Percentiles rank a stretch among this genome's conserved stretches.
Conservation (phyloP, 2,113 vertebrate genomes). For the Setophaga petechia region DNA sequence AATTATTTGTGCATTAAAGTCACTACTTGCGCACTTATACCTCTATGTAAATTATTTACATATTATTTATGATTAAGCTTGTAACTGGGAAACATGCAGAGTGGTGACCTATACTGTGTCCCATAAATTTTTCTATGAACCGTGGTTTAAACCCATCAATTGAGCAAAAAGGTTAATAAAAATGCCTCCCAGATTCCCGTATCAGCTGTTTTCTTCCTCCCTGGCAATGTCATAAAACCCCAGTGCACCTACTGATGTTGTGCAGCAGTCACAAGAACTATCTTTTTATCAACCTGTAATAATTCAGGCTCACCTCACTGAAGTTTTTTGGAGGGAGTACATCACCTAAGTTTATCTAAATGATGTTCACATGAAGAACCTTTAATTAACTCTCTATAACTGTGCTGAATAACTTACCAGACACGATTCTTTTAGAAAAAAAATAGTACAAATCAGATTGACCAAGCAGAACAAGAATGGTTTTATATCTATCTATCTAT, state of each 20-base stretch:
- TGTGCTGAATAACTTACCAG: neutral
- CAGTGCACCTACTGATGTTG: neutral
- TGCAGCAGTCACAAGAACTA: neutral
- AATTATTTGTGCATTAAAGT: neutral
- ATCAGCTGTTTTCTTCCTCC: neutral
- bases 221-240: neutral
- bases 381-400: neutral
- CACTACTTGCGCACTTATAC: neutral
- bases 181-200: neutral
- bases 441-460: neutral
- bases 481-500: neutral
- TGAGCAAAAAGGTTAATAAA: neutral
- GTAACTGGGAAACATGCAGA: neutral
- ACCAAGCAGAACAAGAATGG: neutral
- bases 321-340: neutral
- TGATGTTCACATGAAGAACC: neutral
- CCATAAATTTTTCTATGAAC: neutral
- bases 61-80: neutral
- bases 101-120: neutral
- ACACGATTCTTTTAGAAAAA: neutral
- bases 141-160: neutral
- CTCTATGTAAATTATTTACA: neutral
- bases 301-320: neutral
- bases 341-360: neutral
- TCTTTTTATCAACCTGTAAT: neutral